Base-by-base conservation (phyloP, 1,140 invertebrate genomes). In the Cydia amplana region DNA sequence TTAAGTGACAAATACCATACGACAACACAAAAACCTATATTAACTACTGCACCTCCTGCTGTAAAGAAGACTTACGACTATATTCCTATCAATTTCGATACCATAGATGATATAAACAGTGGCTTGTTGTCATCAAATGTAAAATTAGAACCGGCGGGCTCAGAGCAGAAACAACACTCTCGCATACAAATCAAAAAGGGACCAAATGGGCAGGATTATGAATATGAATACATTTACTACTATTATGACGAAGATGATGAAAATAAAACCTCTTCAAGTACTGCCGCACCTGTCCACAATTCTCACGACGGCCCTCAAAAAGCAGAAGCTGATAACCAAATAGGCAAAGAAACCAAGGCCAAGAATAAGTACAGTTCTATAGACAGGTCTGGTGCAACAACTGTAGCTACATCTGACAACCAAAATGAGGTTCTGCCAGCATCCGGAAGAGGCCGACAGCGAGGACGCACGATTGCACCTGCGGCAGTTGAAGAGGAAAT, bases 141-240 rank as follows among this genome's bases (percentile, higher is more conserved):
- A n/a, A 90, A 91, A 73, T 77, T 93, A 36, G 93, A 93, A 80
- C 89, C 91, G 14, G 92, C 93, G 60, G 93, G 92, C 1, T 88
- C 93, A 60, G 93, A 93, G 83, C 92, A 93, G 79, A 93, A 93
- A 77, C 94, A 95, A 82, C 94, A 95, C 49, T 96, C 95, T 1
- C 89, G 95, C 77, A 96, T 96, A 77, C 95, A 97, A 94, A 95
- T 97, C 36, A 97, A 97, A 82, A 97, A 97, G 89, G 97, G 96
- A 28, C 96, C 96, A n/a, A 97, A 97, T 83, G 97, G 97, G 4
- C 96, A 97, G 90, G 97, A 98, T 82, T 97, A 98, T 83, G 97
- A 98, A 89, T 98, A 97, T 86, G 97, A 97, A 86, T 98, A 98
- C 81, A 96, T 97, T 20, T 98, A 98, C 83, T 98, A 98, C 86